These are phyloP conservation scores for Pseudomyrmex flavicornis DNA, from an alignment of 1,140 invertebrate species.

Conservation along the genomic window DNA sequence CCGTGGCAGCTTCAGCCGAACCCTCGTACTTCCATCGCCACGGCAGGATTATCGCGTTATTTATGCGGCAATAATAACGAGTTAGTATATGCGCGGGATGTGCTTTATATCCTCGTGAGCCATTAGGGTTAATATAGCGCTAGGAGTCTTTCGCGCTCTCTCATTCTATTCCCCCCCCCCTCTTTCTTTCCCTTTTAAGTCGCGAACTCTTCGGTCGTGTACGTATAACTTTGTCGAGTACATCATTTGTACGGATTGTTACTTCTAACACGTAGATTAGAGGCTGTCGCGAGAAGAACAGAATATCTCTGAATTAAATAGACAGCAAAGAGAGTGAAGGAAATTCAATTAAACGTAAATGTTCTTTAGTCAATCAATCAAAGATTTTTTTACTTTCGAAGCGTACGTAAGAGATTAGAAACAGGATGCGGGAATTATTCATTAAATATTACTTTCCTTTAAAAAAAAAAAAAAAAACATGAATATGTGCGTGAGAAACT, in stretches of 20 bases:
- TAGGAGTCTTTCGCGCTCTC: constrained; percentile 63
- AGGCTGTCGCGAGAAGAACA: not conserved
- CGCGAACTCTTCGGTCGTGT: not conserved
- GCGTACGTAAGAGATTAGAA: too few species aligned
- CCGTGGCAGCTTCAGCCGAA: constrained; percentile 51
- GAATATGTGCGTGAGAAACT: not conserved
- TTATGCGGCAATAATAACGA: constrained; percentile 86
- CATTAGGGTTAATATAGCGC: constrained; percentile 85
- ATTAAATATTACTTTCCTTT: not conserved
- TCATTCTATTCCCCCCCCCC: constrained; percentile 16
- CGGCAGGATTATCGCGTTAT: constrained; percentile 84
- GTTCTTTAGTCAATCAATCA: too few species aligned
- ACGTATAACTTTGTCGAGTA: constrained; percentile 14
- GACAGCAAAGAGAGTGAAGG: not conserved
- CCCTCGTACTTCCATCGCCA: constrained; percentile 78
- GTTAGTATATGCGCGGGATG: constrained; percentile 84
- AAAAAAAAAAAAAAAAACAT: not conserved
- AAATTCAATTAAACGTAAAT: too few species aligned
- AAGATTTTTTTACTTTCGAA: too few species aligned
- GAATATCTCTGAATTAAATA: constrained; percentile 3
- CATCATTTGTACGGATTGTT: constrained; percentile 19
- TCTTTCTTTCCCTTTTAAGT: constrained; percentile 18
- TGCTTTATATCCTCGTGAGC: constrained; percentile 84
- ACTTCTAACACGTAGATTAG: constrained; percentile 2
- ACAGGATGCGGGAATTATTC: too few species aligned